A percentile compares a stretch with the other conserved stretches of the same genome.
Evolutionary conservation across 2,113 vertebrate species (phyloP).

Genomic region (Natator depressus): DNA sequence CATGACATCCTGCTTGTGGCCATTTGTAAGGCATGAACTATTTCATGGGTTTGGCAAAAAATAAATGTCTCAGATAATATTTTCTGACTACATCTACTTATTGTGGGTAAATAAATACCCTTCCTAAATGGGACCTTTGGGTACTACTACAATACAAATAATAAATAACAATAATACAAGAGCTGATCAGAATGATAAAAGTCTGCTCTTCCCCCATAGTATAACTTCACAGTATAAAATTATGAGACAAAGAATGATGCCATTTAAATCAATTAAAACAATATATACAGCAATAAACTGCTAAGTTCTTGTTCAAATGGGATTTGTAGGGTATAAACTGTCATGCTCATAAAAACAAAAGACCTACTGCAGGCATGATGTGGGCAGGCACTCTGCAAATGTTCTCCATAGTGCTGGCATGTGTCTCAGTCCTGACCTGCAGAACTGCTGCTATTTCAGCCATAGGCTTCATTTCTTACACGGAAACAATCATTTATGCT

Average conservation of each 20-base stretch:
- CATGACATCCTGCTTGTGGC: neutral
- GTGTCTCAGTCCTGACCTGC: neutral
- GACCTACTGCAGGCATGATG: neutral
- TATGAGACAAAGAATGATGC: neutral
- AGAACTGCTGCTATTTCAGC: neutral
- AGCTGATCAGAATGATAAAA: neutral
- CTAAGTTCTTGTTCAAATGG: neutral
- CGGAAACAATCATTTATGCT: neutral
- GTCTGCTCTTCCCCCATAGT: neutral
- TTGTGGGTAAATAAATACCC: neutral
- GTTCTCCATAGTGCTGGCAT: neutral
- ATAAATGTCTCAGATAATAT: neutral
- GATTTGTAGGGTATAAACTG: neutral
- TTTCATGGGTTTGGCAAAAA: neutral
- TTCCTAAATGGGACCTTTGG: neutral
- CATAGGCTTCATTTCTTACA: neutral
- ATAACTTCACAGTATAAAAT: neutral
- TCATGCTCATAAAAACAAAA: neutral
- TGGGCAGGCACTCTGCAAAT: neutral
- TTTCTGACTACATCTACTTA: constrained; percentile 26
- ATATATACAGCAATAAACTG: neutral
- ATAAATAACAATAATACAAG: neutral
- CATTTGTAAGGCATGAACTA: neutral
- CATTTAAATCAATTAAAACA: accelerated
- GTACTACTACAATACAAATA: neutral